These are phyloP conservation scores for Amphibalanus amphitrite DNA, from an alignment of 1,140 invertebrate genomes.

Conservation along the genomic window DNA sequence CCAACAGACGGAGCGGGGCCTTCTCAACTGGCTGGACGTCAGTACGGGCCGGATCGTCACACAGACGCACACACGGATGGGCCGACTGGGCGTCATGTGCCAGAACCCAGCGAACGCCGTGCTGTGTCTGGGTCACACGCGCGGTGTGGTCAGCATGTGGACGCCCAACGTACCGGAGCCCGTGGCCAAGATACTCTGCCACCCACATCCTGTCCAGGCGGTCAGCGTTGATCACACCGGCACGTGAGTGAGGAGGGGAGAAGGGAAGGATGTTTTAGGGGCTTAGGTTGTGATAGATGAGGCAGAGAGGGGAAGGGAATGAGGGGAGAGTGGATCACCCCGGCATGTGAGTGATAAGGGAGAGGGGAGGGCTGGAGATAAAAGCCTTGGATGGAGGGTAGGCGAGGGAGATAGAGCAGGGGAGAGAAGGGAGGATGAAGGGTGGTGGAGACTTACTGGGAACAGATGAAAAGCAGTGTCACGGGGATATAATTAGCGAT, in stretches of 20 bases:
- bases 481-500: no score
- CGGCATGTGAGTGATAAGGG: no score
- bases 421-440: no score
- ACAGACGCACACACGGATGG: slow-evolving; percentile 51
- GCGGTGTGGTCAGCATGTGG: slow-evolving; percentile 87
- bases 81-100: slow-evolving; percentile 57
- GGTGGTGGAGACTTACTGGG: no score
- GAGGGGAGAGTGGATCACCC: no score
- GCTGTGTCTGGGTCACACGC: slow-evolving; percentile 69
- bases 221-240: slow-evolving; percentile 71
- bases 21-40: slow-evolving; percentile 80
- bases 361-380: no score
- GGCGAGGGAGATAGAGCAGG: no score
- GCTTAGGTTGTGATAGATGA: no score
- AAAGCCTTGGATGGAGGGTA: no score
- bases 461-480: no score
- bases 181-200: slow-evolving; percentile 79
- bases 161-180: slow-evolving; percentile 72
- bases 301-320: no score
- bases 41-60: slow-evolving; percentile 78
- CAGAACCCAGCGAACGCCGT: slow-evolving; percentile 95
- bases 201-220: slow-evolving; percentile 57
- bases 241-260: slow-evolving; percentile 34
- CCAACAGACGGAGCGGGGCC: slow-evolving; percentile 55
- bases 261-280: no score